Percentiles rank a stretch among this genome's conserved stretches.
Evolutionary conservation across 2,113 vertebrate species (phyloP).

Genomic region (Parus major): DNA sequence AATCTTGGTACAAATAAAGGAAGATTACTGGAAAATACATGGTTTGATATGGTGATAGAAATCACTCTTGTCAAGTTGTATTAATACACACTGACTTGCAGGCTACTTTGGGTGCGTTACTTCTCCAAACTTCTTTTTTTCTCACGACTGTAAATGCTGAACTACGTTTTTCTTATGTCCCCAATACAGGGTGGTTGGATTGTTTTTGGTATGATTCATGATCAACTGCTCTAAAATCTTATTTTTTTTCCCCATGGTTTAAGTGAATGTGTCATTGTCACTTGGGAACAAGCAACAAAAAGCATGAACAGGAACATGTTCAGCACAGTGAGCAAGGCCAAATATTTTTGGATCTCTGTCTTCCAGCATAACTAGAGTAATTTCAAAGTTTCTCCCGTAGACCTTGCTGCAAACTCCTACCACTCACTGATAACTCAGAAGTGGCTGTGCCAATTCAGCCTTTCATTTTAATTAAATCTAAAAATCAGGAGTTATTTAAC

Average conservation of each 20-base stretch:
- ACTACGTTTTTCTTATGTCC: background rate
- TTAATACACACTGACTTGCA: background rate
- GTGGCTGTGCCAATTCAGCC: background rate
- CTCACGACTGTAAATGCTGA: background rate
- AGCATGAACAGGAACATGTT: slow-evolving; percentile 3
- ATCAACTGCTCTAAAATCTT: slow-evolving; percentile 51
- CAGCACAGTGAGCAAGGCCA: slow-evolving; percentile 19
- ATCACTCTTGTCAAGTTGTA: slow-evolving; percentile 9
- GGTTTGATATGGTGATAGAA: slow-evolving; percentile 14
- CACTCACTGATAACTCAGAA: background rate
- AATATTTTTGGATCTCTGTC: slow-evolving; percentile 16
- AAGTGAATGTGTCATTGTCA: slow-evolving; percentile 62
- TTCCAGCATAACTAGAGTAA: background rate
- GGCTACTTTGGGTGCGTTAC: background rate
- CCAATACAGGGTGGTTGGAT: background rate
- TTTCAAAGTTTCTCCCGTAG: background rate
- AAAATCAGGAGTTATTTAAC: slow-evolving; percentile 43
- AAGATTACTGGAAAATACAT: slow-evolving; percentile 39
- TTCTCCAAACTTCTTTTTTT: background rate
- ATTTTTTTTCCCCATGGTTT: background rate
- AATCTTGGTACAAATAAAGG: slow-evolving; percentile 30
- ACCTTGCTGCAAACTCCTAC: background rate
- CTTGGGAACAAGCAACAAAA: slow-evolving; percentile 58
- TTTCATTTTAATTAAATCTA: slow-evolving; percentile 57
- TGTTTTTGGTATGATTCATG: slow-evolving; percentile 43